Conservation (phyloP, 2,888 invertebrate genomes). For the Cosmia pyralina region DNA sequence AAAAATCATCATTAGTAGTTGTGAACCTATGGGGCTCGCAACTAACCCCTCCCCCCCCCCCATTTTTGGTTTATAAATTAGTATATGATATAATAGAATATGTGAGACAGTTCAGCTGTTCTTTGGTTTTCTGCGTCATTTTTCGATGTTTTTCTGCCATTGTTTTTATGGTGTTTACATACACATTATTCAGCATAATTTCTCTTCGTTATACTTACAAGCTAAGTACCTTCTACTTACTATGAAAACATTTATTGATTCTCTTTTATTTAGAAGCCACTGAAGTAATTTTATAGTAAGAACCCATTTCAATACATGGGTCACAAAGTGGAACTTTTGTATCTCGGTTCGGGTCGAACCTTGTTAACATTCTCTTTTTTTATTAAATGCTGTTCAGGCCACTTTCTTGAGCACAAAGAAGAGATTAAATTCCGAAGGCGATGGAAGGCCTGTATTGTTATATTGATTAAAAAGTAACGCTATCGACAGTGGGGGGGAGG, state of each 20-base stretch:
- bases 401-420: constrained; percentile 57
- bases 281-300: neutral
- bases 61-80: no score
- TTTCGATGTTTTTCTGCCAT: no score
- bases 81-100: no score
- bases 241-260: neutral
- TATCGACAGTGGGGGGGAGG: neutral
- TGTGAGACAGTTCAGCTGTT: no score
- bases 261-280: neutral
- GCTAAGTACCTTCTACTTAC: neutral
- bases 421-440: constrained; percentile 65
- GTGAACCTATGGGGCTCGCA: no score
- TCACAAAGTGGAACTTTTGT: constrained; percentile 26
- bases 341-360: neutral
- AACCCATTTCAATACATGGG: neutral
- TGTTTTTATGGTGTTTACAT: no score
- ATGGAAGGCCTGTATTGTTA: constrained; percentile 44
- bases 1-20: no score
- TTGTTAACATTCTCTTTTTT: constrained; percentile 57
- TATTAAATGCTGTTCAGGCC: constrained; percentile 46
- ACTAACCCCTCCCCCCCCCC: no score
- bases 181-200: no score
- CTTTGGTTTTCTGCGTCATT: no score
- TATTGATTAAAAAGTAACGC: constrained; percentile 62
- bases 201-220: no score